These are phyloP conservation scores for Salvelinus namaycush DNA, from an alignment of 2,113 vertebrate species.

Conservation along the genomic window DNA sequence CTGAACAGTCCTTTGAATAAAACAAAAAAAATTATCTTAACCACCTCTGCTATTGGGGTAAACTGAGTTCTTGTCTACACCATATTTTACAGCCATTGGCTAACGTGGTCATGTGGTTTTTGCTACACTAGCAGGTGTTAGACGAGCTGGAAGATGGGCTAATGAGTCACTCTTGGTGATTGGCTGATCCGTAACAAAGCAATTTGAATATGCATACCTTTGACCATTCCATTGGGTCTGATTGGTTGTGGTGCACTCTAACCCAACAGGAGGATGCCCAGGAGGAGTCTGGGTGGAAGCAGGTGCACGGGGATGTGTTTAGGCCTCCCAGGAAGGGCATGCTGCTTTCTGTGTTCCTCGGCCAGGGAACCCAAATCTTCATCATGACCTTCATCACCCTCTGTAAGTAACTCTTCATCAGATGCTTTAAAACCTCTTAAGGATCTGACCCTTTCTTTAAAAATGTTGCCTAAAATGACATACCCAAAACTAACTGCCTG, in stretches of 20 bases:
- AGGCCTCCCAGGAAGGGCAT: conserved; percentile 94
- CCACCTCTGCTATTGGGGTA: neutral
- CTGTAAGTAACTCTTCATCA: conserved; percentile 78
- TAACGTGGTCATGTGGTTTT: neutral
- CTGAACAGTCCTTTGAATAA: neutral
- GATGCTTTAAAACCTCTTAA: too few species aligned
- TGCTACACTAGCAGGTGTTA: conserved; percentile 28
- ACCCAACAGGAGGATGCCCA: conserved; percentile 90
- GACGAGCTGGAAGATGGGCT: neutral
- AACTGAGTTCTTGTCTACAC: conserved; percentile 21
- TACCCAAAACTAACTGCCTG: too few species aligned
- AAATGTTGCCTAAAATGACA: too few species aligned
- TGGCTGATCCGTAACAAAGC: conserved; percentile 29
- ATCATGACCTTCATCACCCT: conserved; percentile 99
- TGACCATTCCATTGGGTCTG: conserved; percentile 14
- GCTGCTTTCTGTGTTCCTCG: conserved; percentile 94
- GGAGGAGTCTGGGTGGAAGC: conserved; percentile 98
- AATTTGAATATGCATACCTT: neutral
- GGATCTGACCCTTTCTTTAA: too few species aligned
- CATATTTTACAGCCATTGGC: conserved; percentile 45
- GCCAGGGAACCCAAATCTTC: conserved; percentile 96
- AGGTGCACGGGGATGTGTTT: conserved; percentile 98
- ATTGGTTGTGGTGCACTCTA: conserved; percentile 6
- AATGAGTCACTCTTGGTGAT: conserved; percentile 43
- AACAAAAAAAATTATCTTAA: neutral